Percentiles rank a stretch among this genome's conserved stretches.
Conservation (phyloP, 2,113 vertebrate species). For the Heloderma charlesbogerti region DNA sequence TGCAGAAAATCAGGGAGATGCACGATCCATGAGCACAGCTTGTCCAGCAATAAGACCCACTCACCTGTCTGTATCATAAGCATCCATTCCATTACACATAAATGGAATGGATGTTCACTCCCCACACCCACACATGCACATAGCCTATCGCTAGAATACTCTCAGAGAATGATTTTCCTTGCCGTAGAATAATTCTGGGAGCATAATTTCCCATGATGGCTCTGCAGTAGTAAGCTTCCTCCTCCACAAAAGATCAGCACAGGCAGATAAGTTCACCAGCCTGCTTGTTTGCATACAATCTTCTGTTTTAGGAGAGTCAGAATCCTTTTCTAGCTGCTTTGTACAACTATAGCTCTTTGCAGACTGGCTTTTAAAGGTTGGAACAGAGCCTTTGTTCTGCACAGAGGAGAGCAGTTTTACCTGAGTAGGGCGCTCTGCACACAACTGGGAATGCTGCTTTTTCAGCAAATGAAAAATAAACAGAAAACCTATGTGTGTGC, state of each 20-base stretch:
- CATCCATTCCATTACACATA: background rate
- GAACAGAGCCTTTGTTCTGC: background rate
- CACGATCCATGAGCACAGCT: background rate
- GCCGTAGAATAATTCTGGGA: slow-evolving; percentile 15
- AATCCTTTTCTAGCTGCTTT: background rate
- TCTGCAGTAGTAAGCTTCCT: slow-evolving; percentile 22
- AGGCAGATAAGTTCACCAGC: background rate
- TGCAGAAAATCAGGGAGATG: background rate
- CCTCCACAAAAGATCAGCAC: background rate
- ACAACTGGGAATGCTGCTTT: background rate
- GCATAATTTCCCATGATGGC: background rate
- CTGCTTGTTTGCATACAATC: background rate
- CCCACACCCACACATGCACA: background rate
- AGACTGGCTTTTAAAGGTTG: background rate
- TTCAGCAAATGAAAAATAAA: too few relatives aligned
- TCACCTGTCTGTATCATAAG: background rate
- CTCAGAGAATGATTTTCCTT: slow-evolving; percentile 8
- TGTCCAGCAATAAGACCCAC: background rate
- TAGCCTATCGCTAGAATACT: background rate
- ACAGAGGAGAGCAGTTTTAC: background rate
- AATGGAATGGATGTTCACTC: background rate
- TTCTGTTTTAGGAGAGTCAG: background rate
- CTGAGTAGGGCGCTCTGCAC: background rate
- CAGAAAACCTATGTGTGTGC: background rate
- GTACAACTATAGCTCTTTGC: slow-evolving; percentile 15